Conservation (phyloP, 2,113 vertebrate species). For the Calidris pygmaea region DNA sequence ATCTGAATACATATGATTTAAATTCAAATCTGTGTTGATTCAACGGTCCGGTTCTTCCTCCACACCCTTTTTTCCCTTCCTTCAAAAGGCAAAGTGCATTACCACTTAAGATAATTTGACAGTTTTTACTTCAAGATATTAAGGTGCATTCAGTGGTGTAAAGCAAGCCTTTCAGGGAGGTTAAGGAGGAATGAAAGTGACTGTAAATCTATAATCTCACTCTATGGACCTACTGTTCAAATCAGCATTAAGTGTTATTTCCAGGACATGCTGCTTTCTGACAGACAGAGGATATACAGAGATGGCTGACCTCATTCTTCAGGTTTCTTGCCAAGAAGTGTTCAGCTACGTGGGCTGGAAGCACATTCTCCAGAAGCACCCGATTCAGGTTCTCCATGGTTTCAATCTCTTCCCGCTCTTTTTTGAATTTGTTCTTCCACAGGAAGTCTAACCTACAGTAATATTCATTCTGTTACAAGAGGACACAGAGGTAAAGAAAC, state of each 20-base stretch:
- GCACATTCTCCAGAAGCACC: constrained; percentile 94
- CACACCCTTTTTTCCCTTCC: neutral
- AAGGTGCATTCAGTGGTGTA: neutral
- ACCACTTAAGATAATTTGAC: neutral
- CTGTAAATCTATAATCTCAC: neutral
- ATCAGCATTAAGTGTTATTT: neutral
- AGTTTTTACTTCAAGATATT: neutral
- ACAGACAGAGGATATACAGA: neutral
- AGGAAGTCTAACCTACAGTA: constrained; percentile 99
- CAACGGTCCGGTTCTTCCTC: neutral
- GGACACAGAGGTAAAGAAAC: constrained; percentile 98
- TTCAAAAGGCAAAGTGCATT: neutral
- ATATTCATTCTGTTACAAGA: constrained; percentile 99
- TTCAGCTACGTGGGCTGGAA: constrained; percentile 95
- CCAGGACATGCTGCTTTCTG: neutral
- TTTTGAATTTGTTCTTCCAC: constrained; percentile 99
- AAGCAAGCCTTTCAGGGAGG: neutral
- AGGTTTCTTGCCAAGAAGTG: constrained; percentile 96
- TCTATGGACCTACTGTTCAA: neutral
- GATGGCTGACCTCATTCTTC: constrained; percentile 91
- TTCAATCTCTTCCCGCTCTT: constrained; percentile 98
- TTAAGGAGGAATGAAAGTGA: neutral
- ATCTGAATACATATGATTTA: neutral
- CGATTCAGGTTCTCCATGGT: constrained; percentile 99
- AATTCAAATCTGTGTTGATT: neutral